Percentiles rank a stretch among this genome's conserved stretches.
Conservation (phyloP, 2,888 invertebrate species). For the Apantesis nais region DNA sequence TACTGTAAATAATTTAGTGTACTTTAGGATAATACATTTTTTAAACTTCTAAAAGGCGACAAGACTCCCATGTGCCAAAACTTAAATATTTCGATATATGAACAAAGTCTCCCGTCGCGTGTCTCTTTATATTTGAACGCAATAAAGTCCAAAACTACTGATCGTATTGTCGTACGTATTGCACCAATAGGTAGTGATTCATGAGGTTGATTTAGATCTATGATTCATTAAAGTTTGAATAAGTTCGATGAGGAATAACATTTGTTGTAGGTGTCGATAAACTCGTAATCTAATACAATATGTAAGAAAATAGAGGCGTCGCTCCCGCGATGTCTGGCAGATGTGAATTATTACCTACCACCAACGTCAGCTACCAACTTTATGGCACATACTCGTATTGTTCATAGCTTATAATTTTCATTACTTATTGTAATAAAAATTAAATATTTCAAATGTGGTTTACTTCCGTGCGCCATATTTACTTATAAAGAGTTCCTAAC, state of each 20-base stretch:
- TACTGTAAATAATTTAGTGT: slow-evolving; percentile 9
- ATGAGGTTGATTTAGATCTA: neutral
- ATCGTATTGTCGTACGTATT: neutral
- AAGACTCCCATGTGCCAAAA: neutral
- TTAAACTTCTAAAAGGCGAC: neutral
- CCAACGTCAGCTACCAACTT: no score
- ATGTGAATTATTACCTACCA: no score
- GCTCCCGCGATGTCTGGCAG: no score
- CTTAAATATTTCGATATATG: neutral
- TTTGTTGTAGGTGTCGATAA: neutral
- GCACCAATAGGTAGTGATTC: neutral
- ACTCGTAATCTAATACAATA: neutral
- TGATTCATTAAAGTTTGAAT: no score
- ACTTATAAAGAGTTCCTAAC: no score
- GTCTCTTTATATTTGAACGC: neutral
- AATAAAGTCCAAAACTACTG: neutral
- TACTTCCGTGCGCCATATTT: no score
- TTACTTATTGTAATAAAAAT: no score
- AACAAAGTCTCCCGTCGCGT: neutral
- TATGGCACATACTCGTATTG: no score
- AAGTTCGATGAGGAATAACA: no score
- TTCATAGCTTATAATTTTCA: no score
- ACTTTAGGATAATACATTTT: neutral
- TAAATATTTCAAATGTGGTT: no score
- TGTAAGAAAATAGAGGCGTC: no score